Percentiles rank a stretch among this genome's conserved stretches.
Conservation (phyloP, 2,888 invertebrate species). For the Nephrotoma flavescens region DNA sequence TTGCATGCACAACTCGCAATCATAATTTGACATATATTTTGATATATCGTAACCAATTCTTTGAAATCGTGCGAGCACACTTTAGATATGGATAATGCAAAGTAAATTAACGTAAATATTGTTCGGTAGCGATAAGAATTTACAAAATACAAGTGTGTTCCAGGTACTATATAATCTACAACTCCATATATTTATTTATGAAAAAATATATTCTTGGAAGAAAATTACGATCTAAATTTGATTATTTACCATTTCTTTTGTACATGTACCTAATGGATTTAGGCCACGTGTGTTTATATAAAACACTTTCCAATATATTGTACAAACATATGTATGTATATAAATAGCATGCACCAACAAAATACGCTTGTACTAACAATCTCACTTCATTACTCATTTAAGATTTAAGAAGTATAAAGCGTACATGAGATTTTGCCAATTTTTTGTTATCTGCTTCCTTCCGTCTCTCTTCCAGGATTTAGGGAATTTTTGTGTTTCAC, state of each 20-base stretch:
- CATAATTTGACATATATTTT: not conserved
- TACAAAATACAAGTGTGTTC: not conserved
- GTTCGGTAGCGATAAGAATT: not conserved
- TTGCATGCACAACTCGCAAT: not conserved
- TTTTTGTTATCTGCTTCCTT: too few species aligned
- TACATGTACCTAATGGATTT: too few species aligned
- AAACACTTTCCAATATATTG: not conserved
- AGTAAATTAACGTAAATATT: not conserved
- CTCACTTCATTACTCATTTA: too few species aligned
- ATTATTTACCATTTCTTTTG: not conserved
- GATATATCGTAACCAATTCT: not conserved
- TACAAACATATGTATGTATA: too few species aligned
- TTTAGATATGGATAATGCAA: not conserved
- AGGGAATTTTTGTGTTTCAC: not conserved
- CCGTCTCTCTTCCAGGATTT: not conserved
- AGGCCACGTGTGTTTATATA: too few species aligned
- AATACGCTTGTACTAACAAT: too few species aligned
- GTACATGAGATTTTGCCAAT: too few species aligned
- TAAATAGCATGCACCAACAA: too few species aligned
- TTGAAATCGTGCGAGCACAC: not conserved
- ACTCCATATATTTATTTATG: not conserved
- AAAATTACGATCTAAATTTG: not conserved
- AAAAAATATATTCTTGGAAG: not conserved
- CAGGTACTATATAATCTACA: not conserved
- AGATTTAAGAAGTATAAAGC: too few species aligned